Evolutionary conservation across 2,888 invertebrate genomes (phyloP), one percentile per base, ranked within the genome.

Genomic region (Boloria euphrosyne): DNA sequence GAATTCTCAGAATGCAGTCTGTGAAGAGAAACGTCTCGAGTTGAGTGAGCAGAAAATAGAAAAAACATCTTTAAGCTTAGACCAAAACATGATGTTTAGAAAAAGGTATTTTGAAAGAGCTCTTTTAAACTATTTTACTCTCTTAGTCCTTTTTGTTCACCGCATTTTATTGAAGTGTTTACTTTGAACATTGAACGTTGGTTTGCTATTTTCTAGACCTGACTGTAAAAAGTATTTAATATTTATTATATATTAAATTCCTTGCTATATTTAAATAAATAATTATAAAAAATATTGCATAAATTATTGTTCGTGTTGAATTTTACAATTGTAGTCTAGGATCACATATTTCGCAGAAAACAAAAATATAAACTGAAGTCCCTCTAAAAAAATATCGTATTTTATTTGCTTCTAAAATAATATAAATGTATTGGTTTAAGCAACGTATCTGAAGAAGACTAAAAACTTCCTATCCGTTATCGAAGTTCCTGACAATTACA

Each of bases 1-100:
- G 38, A 59, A 59, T 22, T 57, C 55, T 57, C 14, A 57, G 44
- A 57, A 43, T 59, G 17, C 49, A 59, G 46, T 58, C 27, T 47
- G 47, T 47, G 27, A 47, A 46, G 31, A 49, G 47, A n/a, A 49
- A 59, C 49, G 49, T 59, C 59, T 59, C 49, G 50, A 59, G 49
- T 49, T 13, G 58, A 59, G 49, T 49, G 38, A 49, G 59, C 18
- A 5, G 49, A 50, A 59, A 50, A 59, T 38, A 59, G 49, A 49
- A 50, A 59, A 58, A 59, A 59, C 3, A 50, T 31, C 14, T 38
- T 47, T 47, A 59, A 50, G 31, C 59, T 59, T 16, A 38, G 47
- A 47, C 49, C 49, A 49, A 59, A 59, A 59, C 49, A 59, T 18
- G 59, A 49, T 59, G 59, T 18, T 38, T 27, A 22, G 43, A 22